Evolutionary conservation across 1,140 invertebrate genomes (phyloP), one percentile per base, ranked within the genome.

Genomic region (Eriosoma lanigerum): DNA sequence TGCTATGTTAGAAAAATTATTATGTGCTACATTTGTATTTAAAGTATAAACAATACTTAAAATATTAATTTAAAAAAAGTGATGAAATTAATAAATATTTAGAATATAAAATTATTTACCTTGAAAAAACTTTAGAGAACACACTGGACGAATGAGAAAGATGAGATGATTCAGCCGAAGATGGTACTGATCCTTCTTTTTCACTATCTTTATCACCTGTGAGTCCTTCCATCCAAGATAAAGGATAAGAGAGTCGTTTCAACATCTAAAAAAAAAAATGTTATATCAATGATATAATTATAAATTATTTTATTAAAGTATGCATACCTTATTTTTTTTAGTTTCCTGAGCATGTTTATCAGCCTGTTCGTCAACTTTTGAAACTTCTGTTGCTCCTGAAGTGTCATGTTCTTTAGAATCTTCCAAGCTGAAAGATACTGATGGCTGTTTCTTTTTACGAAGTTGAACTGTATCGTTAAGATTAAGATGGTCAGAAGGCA

Each of bases 111-210:
- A 48, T 76, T 60, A 84, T 86, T 86, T 88, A 94, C 93, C 93
- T 95, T 85, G 93, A 94, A 85, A 95, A 95, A 81, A 94, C 93
- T 90, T 94, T 94, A 83, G 93, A 94, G 88, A 95, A 94, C 80
- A 94, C 90, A 82, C 91, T 92, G 50, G 91, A 91, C 68, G 89
- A 91, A 84, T 92, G 91, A 76, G 89, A 89, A 64, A 90, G 89
- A 12, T 83, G 81, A 89, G 90, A 83, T 90, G 88, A 85, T 86
- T 88, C 44, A 86, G 83, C 68, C 84, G 82, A 85, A 82, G 85
- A 88, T 86, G 82, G 87, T 85, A 83, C 84, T 81, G 83, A 86
- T 19, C n/a, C 21, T 85, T 82, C 84, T 85, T 81, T 89, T 85
- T 82, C 90, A 29, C 6, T 60, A 82, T 87, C 87, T 80, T 88